phyloP scores from a whole-genome alignment of 2,113 vertebrate species.

The Morone saxatilis region DNA sequence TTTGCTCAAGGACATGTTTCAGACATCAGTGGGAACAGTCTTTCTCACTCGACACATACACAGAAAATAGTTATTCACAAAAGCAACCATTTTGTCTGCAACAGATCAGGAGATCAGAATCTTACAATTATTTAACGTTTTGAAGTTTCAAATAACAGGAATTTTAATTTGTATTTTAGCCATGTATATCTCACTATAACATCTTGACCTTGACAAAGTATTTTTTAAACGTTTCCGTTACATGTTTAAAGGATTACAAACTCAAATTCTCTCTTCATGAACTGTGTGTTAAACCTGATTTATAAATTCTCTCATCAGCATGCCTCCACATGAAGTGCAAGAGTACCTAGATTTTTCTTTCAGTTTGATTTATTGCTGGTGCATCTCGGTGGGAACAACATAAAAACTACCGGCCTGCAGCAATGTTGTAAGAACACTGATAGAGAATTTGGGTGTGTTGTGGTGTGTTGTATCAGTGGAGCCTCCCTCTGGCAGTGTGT shows the following conservation, averaged over 20 bases:
- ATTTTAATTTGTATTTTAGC: no score
- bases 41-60: not conserved
- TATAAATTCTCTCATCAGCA: slow-evolving; percentile 14
- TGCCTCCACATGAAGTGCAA: slow-evolving; percentile 19
- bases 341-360: slow-evolving; percentile 17
- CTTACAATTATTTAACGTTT: not conserved
- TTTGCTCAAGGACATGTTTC: slow-evolving; percentile 48
- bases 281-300: slow-evolving; percentile 18
- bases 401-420: slow-evolving; percentile 45
- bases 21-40: slow-evolving; percentile 14
- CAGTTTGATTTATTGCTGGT: slow-evolving; percentile 55
- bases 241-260: slow-evolving; percentile 6
- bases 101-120: not conserved
- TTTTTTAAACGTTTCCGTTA: not conserved
- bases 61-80: not conserved
- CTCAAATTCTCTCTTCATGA: slow-evolving; percentile 7
- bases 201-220: slow-evolving; percentile 23
- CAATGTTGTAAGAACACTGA: slow-evolving; percentile 44
- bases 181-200: slow-evolving; percentile 13
- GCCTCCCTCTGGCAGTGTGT: slow-evolving; percentile 65
- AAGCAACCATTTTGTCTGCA: not conserved
- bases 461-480: slow-evolving; percentile 54
- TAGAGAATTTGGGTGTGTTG: slow-evolving; percentile 51
- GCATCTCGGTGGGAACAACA: slow-evolving; percentile 34
- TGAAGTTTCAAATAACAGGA: slow-evolving; percentile 4